Percentiles rank a stretch among this genome's conserved stretches.
Conservation (phyloP, 2,888 invertebrate species). For the Hipparchia sbordonii region DNA sequence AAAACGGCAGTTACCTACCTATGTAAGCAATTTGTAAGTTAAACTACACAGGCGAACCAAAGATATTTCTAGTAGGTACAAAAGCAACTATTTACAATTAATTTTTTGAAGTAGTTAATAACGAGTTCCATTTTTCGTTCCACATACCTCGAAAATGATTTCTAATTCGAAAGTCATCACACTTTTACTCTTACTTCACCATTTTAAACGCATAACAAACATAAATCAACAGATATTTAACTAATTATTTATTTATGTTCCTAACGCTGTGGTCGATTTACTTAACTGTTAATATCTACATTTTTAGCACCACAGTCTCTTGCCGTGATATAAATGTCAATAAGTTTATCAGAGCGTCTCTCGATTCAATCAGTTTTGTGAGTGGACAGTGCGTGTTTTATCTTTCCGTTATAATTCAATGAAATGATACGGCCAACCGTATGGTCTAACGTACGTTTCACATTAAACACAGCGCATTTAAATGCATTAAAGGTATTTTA, state of each 20-base stretch:
- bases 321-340: conserved; percentile 39
- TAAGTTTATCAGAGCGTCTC: conserved; percentile 59
- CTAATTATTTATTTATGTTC: background rate
- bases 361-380: conserved; percentile 42
- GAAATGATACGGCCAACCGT: background rate
- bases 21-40: no score
- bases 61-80: background rate
- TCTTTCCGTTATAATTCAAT: conserved; percentile 30
- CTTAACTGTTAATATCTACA: no score
- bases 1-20: no score
- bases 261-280: background rate
- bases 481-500: no score
- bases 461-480: no score
- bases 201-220: conserved; percentile 19
- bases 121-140: conserved; percentile 18
- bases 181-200: conserved; percentile 19
- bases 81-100: background rate
- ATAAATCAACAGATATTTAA: conserved; percentile 8
- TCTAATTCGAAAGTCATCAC: conserved; percentile 35
- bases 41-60: background rate
- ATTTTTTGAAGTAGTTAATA: background rate
- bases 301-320: background rate
- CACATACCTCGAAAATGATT: conserved; percentile 34
- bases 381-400: conserved; percentile 30
- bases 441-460: background rate